Evolutionary conservation across 2,797 vertebrate genomes (phyloP).

Genomic region (Chelon auratus): DNA sequence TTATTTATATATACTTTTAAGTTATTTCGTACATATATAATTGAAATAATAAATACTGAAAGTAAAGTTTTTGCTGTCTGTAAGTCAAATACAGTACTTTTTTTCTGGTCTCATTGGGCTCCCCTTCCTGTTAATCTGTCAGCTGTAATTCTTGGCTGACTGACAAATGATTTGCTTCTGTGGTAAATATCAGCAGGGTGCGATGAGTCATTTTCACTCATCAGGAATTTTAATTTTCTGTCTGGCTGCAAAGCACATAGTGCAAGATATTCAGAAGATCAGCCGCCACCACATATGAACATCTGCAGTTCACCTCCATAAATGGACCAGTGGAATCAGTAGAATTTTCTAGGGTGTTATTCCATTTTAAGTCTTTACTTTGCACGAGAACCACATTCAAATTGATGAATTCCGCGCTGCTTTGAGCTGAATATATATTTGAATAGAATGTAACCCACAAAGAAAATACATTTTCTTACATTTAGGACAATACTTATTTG

Average conservation of each 20-base stretch:
- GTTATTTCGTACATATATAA: background rate
- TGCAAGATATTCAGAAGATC: too few species aligned
- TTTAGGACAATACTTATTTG: too few species aligned
- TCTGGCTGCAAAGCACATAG: background rate
- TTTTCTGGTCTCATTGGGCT: background rate
- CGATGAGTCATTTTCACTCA: background rate
- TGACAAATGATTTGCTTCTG: background rate
- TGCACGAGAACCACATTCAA: too few species aligned
- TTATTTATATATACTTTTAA: background rate
- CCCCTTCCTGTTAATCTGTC: background rate
- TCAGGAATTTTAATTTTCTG: constrained; percentile 1
- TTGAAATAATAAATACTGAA: background rate
- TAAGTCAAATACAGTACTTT: background rate
- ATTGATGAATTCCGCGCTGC: too few species aligned
- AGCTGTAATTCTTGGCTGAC: constrained; percentile 5
- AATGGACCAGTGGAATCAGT: too few species aligned
- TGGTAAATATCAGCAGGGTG: background rate
- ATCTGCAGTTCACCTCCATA: too few species aligned
- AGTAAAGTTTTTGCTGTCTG: background rate
- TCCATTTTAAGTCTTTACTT: too few species aligned
- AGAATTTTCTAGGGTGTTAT: too few species aligned
- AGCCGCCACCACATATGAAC: too few species aligned
- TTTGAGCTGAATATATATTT: too few species aligned
- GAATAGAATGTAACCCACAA: too few species aligned
- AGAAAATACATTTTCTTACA: too few species aligned